These are phyloP conservation scores for Wiebesia pumilae DNA, from an alignment of 1,140 invertebrate species.

Conservation along the genomic window DNA sequence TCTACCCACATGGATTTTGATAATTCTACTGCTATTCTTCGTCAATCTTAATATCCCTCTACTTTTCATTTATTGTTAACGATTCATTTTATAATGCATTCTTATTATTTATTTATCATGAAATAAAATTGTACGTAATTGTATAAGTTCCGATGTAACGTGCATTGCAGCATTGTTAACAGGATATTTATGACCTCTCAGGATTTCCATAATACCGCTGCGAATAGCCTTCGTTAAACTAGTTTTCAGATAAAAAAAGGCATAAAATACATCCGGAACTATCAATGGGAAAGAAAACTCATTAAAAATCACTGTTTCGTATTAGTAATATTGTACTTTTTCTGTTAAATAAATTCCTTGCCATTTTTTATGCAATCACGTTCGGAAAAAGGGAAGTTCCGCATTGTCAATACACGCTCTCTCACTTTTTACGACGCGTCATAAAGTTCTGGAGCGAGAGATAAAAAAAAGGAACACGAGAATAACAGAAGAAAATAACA, in stretches of 20 bases:
- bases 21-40: not conserved
- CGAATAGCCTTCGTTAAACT: not conserved
- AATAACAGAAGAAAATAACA: conserved; percentile 1
- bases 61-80: not conserved
- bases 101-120: not conserved
- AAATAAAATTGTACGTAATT: not conserved
- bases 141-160: not conserved
- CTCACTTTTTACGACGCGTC: not conserved
- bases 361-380: conserved; percentile 1
- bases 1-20: not conserved
- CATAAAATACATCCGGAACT: not conserved
- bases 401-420: not conserved
- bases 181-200: conserved; percentile 1
- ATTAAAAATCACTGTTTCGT: not conserved
- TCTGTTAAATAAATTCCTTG: not conserved
- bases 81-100: not conserved
- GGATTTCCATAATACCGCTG: conserved; percentile 8
- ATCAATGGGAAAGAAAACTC: not conserved
- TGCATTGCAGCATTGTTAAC: not conserved
- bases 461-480: not conserved
- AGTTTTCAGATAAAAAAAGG: not conserved
- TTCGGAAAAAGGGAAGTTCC: not conserved
- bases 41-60: not conserved
- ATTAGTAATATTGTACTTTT: not conserved
- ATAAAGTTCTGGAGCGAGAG: not conserved